Percentiles rank a stretch among this genome's conserved stretches.
Evolutionary conservation across 2,797 vertebrate genomes (phyloP).

Genomic region (Phrynocephalus vlangalii): DNA sequence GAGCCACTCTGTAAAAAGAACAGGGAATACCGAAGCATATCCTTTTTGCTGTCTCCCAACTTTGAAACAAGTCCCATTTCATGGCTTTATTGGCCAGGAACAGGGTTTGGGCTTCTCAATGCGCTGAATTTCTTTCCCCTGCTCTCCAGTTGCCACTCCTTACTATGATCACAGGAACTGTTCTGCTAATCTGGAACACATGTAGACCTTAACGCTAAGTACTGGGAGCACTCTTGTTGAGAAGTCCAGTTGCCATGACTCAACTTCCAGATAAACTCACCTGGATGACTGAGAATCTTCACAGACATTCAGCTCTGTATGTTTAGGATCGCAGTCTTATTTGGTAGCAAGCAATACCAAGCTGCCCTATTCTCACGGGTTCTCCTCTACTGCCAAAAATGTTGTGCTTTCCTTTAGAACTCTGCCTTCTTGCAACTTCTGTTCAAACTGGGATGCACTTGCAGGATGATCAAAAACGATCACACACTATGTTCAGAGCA

Average conservation of each 20-base stretch:
- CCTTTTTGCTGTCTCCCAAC: neutral
- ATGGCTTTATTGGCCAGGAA: no score
- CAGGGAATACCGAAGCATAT: no score
- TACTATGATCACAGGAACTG: neutral
- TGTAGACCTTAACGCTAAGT: neutral
- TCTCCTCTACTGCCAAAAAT: neutral
- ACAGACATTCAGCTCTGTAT: neutral
- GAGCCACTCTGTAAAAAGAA: neutral
- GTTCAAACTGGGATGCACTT: slow-evolving; percentile 35
- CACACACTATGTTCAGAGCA: no score
- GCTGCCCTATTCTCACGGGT: neutral
- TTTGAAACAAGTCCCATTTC: neutral
- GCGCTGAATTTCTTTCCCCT: neutral
- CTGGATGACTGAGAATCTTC: no score
- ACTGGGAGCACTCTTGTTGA: neutral
- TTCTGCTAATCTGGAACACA: neutral
- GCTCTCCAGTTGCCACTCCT: neutral
- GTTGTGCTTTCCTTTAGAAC: neutral
- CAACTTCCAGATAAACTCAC: no score
- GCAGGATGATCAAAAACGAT: neutral
- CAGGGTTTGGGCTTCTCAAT: neutral
- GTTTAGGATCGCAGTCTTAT: neutral
- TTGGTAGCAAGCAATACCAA: neutral
- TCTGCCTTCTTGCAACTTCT: slow-evolving; percentile 17
- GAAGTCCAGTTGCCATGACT: no score